Conservation (phyloP, 2,113 vertebrate species). For the Puffinus mauretanicus region DNA sequence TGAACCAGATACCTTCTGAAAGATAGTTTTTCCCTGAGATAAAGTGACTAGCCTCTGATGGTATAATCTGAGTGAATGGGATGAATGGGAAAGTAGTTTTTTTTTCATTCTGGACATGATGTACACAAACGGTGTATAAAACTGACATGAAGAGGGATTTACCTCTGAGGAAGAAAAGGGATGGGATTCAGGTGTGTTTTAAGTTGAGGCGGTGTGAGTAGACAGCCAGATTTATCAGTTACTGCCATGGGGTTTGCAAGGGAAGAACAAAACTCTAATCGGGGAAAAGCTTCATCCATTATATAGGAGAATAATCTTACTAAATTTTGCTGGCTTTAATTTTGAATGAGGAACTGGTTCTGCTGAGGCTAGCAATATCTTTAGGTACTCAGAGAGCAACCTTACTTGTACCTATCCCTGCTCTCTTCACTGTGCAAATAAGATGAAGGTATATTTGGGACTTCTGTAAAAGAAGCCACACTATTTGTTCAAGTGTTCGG, state of each 20-base stretch:
- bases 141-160: neutral
- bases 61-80: neutral
- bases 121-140: neutral
- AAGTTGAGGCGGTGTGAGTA: neutral
- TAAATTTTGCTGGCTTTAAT: neutral
- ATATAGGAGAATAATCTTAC: neutral
- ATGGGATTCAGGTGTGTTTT: neutral
- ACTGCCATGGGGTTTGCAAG: neutral
- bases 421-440: neutral
- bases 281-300: neutral
- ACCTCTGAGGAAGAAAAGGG: neutral
- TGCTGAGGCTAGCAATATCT: neutral
- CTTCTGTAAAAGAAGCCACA: fast-evolving
- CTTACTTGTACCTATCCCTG: neutral
- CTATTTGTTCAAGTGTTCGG: neutral
- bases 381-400: neutral
- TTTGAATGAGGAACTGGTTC: neutral
- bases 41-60: neutral
- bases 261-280: neutral
- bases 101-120: neutral
- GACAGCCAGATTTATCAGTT: neutral
- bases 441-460: neutral
- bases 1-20: neutral
- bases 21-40: neutral
- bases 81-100: neutral